A percentile compares a stretch with the other conserved stretches of the same genome.
These are phyloP conservation scores for Eurytemora carolleeae DNA, from an alignment of 1,140 invertebrate genomes.

Conservation along the genomic window DNA sequence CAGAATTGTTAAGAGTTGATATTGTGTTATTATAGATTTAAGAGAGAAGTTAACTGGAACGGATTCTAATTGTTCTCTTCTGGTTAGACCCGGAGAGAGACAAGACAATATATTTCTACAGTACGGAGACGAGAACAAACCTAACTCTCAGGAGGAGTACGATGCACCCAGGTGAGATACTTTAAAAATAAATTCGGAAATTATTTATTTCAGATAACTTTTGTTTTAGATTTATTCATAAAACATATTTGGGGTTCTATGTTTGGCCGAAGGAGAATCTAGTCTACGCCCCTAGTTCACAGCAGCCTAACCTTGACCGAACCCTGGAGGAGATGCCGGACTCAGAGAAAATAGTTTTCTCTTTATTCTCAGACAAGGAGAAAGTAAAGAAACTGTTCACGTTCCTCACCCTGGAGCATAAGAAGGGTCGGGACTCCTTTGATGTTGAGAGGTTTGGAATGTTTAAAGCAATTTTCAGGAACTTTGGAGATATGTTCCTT, in stretches of 20 bases:
- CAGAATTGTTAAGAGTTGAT: too few relatives aligned
- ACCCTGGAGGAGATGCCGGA: conserved; percentile 29
- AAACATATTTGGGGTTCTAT: conserved; percentile 51
- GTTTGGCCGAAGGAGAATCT: conserved; percentile 46
- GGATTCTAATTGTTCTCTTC: too few relatives aligned
- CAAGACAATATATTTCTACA: conserved; percentile 50
- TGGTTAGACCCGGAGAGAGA: conserved; percentile 35
- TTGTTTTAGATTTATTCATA: too few relatives aligned
- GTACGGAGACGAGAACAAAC: conserved; percentile 38
- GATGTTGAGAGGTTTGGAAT: conserved; percentile 39
- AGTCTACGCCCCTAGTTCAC: conserved; percentile 11
- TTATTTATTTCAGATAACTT: too few relatives aligned
- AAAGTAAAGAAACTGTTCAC: conserved; percentile 50
- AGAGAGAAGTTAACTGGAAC: too few relatives aligned
- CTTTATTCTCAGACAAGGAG: conserved; percentile 44
- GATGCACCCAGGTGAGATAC: conserved; percentile 40
- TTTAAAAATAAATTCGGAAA: too few relatives aligned
- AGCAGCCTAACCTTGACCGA: conserved; percentile 39
- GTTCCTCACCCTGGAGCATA: conserved; percentile 61
- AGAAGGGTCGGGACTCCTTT: conserved; percentile 61
- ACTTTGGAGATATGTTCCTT: conserved; percentile 46
- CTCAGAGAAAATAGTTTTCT: conserved; percentile 40
- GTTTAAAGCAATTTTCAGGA: conserved; percentile 58
- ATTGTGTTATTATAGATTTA: too few relatives aligned
- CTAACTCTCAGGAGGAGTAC: conserved; percentile 47